phyloP scores from a whole-genome alignment of 2,888 invertebrate genomes.

The Synergus umbraculus region DNA sequence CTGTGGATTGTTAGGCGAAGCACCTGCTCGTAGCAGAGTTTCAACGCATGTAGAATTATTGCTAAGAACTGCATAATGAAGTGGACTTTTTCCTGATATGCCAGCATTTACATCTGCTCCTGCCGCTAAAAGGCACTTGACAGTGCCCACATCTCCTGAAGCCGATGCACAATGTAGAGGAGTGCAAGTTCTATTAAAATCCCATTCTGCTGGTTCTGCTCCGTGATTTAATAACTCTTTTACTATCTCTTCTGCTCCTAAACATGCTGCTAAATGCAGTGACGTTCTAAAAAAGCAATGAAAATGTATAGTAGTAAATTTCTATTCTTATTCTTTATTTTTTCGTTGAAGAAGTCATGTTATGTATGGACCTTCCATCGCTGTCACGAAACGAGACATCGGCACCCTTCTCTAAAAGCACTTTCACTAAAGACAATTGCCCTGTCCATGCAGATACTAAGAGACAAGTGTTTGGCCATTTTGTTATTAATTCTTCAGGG shows the following conservation, averaged over 20 bases:
- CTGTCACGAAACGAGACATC: conserved; percentile 83
- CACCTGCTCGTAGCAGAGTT: conserved; percentile 86
- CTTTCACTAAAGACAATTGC: conserved; percentile 79
- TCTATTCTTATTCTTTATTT: background rate
- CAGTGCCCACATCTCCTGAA: conserved; percentile 81
- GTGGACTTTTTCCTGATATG: conserved; percentile 83
- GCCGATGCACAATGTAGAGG: conserved; percentile 89
- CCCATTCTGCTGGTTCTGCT: conserved; percentile 86
- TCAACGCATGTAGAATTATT: conserved; percentile 86
- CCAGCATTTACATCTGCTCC: conserved; percentile 91
- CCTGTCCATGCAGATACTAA: conserved; percentile 83
- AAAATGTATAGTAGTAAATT: background rate
- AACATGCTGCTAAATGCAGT: conserved; percentile 88
- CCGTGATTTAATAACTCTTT: conserved; percentile 84
- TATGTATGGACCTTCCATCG: conserved; percentile 82
- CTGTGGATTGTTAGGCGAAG: conserved; percentile 90
- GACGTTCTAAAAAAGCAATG: conserved; percentile 79
- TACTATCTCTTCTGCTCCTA: conserved; percentile 85
- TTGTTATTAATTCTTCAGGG: conserved; percentile 77
- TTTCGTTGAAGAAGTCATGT: conserved; percentile 58
- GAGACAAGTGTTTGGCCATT: conserved; percentile 79
- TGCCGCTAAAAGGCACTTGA: conserved; percentile 83
- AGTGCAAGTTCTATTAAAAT: conserved; percentile 83
- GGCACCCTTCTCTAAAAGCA: conserved; percentile 80
- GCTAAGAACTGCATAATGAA: conserved; percentile 91